These are phyloP conservation scores for Ophthalmolycus amberensis DNA, from an alignment of 2,113 vertebrate genomes.

Conservation along the genomic window DNA sequence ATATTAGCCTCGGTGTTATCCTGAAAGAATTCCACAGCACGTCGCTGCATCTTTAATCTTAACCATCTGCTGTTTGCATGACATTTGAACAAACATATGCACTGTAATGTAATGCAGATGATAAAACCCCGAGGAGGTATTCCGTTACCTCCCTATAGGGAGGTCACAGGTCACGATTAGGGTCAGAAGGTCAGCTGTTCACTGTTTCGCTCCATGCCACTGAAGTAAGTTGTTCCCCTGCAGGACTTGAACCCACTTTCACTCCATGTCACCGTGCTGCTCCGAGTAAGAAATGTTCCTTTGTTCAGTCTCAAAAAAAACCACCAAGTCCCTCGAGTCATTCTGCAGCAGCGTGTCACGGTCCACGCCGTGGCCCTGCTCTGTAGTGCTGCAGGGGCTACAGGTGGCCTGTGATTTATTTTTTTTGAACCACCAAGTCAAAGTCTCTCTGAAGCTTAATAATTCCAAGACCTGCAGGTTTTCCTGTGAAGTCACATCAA, in stretches of 20 bases:
- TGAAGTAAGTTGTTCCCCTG: neutral
- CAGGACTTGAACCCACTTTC: neutral
- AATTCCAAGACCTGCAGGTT: conserved; percentile 42
- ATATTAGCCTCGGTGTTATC: no score
- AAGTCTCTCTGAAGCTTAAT: conserved; percentile 41
- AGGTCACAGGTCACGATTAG: neutral
- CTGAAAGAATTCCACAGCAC: no score
- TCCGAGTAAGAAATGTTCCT: conserved; percentile 6
- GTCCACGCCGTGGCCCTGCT: neutral
- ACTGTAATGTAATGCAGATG: neutral
- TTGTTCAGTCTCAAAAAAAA: conserved; percentile 20
- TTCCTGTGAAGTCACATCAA: conserved; percentile 60
- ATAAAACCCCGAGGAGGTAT: neutral
- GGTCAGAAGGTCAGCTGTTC: neutral
- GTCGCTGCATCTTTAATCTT: no score
- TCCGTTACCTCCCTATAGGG: no score
- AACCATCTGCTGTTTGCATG: neutral
- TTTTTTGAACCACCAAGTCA: neutral
- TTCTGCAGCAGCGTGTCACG: neutral
- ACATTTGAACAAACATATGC: neutral
- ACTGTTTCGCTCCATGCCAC: no score
- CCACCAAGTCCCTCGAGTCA: neutral
- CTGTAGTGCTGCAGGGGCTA: conserved; percentile 38
- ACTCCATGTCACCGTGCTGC: neutral
- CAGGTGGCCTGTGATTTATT: conserved; percentile 44